Evolutionary conservation across 2,888 invertebrate genomes (phyloP).

Genomic region (Dascillus cervinus): DNA sequence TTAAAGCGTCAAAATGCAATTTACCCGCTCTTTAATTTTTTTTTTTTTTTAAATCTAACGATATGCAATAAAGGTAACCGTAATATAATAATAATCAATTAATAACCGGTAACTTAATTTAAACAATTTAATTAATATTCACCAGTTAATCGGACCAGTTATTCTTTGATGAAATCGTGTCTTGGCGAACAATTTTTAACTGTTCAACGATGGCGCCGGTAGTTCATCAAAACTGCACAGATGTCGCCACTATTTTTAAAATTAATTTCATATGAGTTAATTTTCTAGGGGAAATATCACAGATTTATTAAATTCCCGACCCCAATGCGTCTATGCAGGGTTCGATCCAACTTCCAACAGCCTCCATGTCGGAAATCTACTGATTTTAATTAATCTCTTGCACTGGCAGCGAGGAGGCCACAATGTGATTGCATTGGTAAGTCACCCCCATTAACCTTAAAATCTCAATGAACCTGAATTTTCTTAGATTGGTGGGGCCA

Average conservation of each 20-base stretch:
- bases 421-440: conserved; percentile 76
- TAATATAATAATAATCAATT: too few species aligned
- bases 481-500: conserved; percentile 84
- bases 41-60: conserved; percentile 6
- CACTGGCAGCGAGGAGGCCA: conserved; percentile 92
- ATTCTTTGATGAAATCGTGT: too few species aligned
- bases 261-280: too few species aligned
- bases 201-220: too few species aligned
- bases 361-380: conserved; percentile 91
- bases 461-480: conserved; percentile 1
- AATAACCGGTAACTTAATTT: too few species aligned
- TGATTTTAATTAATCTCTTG: conserved; percentile 81
- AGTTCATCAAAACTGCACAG: too few species aligned
- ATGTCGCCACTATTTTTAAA: too few species aligned
- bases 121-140: too few species aligned
- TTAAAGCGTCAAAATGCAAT: too few species aligned
- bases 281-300: conserved; percentile 57
- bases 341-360: conserved; percentile 97
- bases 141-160: too few species aligned
- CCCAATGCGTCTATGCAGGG: conserved; percentile 87
- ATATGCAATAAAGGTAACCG: too few species aligned
- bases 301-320: conserved; percentile 52
- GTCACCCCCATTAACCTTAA: conserved; percentile 16
- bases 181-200: too few species aligned
- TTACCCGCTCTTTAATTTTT: conserved; percentile 5